These are phyloP conservation scores for Columba janthina DNA, from an alignment of 2,113 vertebrate species.

Conservation along the genomic window DNA sequence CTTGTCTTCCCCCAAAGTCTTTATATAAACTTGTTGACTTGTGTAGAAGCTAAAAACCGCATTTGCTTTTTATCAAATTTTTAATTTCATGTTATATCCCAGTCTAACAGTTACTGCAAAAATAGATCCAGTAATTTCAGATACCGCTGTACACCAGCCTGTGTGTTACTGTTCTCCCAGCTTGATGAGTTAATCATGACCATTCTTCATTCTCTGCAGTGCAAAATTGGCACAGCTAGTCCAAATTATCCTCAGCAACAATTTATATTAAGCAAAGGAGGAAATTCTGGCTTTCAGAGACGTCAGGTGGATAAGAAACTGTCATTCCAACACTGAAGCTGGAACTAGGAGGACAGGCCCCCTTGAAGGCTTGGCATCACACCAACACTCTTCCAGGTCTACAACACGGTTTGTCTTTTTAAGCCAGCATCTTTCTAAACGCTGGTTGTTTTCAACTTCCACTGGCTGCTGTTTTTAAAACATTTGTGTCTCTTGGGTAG, in stretches of 20 bases:
- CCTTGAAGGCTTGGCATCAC: neutral
- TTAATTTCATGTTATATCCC: neutral
- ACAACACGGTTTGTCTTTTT: neutral
- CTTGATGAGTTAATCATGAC: neutral
- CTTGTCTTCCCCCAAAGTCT: neutral
- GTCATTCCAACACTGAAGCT: neutral
- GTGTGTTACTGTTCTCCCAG: neutral
- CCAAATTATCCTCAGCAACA: neutral
- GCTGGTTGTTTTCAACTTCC: neutral
- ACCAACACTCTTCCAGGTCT: neutral
- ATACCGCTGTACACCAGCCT: neutral
- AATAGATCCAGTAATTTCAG: neutral
- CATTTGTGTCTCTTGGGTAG: neutral
- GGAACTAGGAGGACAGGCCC: neutral
- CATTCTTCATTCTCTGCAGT: neutral
- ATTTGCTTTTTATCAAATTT: neutral
- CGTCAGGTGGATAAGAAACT: neutral
- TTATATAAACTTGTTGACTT: neutral
- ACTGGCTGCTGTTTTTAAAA: neutral
- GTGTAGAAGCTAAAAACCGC: neutral
- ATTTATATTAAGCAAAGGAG: neutral
- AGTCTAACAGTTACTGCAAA: conserved; percentile 21
- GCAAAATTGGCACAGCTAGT: neutral
- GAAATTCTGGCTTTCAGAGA: neutral
- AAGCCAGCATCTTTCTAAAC: neutral